Evolutionary conservation across 2,888 invertebrate species (phyloP), one percentile per base, ranked within the genome.

Genomic region (Poecilobothrus nobilitatus): DNA sequence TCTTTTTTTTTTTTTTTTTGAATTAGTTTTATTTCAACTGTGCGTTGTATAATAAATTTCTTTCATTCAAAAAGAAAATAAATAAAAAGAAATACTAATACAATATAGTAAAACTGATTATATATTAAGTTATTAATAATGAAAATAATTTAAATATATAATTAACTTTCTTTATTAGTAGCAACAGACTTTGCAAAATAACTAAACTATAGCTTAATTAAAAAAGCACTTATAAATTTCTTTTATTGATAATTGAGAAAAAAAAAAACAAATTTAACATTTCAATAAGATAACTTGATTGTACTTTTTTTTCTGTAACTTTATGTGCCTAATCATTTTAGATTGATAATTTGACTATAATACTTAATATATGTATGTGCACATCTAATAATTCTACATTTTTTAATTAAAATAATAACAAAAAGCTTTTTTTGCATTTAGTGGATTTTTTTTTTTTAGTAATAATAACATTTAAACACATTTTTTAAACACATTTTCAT

Each of bases 401-500:
- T 53, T 41, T 53, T 53, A 53, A 53, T 53, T 53, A 53, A 53
- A 53, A 53, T 53, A 18, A 53, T 53, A 53, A 53, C 53, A 53
- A 53, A 41, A 53, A 53, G 53, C 53, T 53, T 53, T 53, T 53
- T 53, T 53, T 53, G 53, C 15, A 53, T 53, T 53, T 53, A 53
- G 53, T 53, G 27, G 27, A 4, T 27, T 27, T 27, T 2, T 27
- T 27, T 27, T 2, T 53, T 53, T 53, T 53, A 53, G 53, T 53
- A 53, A 53, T 53, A 53, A 53, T 53, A 53, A 53, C 53, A 53
- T 53, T 53, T 12, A 18, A 53, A 53, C 6, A 12, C 18, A 37
- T 10, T 53, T 53, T 44, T 53, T 18, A 12, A 53, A 4, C 18
- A 18, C 22, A 21, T 63, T 22, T 63, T 65, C 79, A 81, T 81